phyloP scores from a whole-genome alignment of 2,797 vertebrate species.

The Emys orbicularis region DNA sequence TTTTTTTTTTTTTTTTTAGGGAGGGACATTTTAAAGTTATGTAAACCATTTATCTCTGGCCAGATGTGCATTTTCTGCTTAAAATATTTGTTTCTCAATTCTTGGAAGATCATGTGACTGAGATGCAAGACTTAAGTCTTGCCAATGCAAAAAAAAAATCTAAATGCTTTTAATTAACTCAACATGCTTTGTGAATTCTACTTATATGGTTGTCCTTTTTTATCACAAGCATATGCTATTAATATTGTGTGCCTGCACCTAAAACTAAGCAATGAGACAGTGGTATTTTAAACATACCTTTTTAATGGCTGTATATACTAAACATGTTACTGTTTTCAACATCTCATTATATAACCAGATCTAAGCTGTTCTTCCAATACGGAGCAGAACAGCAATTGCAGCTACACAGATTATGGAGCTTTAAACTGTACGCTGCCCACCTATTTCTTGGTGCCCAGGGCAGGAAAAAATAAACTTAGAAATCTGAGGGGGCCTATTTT shows the following conservation, averaged over 20 bases:
- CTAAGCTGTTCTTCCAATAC: neutral
- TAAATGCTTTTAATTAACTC: neutral
- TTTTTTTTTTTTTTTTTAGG: neutral
- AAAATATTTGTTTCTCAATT: neutral
- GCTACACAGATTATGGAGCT: neutral
- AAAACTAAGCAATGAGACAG: neutral
- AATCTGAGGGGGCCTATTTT: neutral
- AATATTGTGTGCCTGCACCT: neutral
- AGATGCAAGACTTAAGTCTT: neutral
- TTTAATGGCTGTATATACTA: neutral
- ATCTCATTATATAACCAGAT: neutral
- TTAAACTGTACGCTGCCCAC: neutral
- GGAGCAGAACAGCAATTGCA: neutral
- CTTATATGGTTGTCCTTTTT: neutral
- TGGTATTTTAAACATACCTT: neutral
- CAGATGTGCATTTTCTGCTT: neutral
- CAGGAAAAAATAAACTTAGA: neutral
- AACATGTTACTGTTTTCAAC: neutral
- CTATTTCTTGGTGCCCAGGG: neutral
- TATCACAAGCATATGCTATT: neutral
- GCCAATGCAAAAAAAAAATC: neutral
- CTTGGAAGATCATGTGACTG: neutral
- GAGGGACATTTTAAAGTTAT: neutral
- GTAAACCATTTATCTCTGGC: neutral
- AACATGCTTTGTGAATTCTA: neutral